phyloP scores from a whole-genome alignment of 2,113 vertebrate genomes.

The Neopipo cinnamomea region DNA sequence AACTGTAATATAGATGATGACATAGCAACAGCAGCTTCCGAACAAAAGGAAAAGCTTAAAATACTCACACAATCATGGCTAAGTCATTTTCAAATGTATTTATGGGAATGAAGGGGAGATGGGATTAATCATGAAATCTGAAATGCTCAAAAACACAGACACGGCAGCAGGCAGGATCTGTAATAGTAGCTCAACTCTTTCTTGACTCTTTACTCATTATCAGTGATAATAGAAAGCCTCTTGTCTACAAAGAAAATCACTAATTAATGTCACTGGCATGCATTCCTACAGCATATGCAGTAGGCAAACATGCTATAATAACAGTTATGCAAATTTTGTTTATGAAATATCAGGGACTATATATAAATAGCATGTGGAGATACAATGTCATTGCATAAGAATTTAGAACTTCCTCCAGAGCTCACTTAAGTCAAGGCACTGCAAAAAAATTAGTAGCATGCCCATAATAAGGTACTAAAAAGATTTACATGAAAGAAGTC shows the following conservation, averaged over 20 bases:
- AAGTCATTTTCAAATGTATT: not conserved
- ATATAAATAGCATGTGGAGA: slow-evolving; percentile 24
- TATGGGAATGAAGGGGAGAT: not conserved
- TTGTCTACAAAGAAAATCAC: not conserved
- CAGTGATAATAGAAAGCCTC: not conserved
- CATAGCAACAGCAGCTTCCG: not conserved
- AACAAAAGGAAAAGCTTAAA: slow-evolving; percentile 12
- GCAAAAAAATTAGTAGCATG: not conserved
- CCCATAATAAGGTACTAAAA: not conserved
- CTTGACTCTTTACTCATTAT: not conserved
- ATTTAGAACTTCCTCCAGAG: not conserved
- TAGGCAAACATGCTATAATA: not conserved
- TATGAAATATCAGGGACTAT: not conserved
- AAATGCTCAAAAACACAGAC: not conserved
- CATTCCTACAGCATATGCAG: not conserved
- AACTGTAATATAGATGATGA: not conserved
- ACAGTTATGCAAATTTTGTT: not conserved
- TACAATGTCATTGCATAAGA: not conserved
- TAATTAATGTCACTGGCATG: not conserved
- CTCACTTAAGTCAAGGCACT: not conserved
- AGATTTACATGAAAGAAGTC: not conserved
- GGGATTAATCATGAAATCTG: not conserved
- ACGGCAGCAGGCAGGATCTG: not conserved
- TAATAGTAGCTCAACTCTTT: not conserved
- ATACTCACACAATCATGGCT: not conserved